phyloP scores from a whole-genome alignment of 2,797 vertebrate genomes.

The Anguilla obscura region DNA sequence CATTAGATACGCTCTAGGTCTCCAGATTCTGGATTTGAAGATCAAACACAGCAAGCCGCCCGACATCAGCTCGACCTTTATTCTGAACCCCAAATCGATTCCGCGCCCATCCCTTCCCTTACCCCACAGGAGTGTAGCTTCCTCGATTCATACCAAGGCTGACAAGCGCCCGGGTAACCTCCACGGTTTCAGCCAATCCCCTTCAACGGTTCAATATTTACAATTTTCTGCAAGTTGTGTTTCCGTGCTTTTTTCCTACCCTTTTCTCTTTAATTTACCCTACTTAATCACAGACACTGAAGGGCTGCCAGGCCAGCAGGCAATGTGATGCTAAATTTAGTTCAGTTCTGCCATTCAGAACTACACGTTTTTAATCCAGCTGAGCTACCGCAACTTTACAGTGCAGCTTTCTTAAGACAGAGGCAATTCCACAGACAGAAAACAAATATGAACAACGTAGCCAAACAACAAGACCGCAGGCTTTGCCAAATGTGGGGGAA shows the following conservation, averaged over 20 bases:
- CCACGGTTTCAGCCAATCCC: not conserved
- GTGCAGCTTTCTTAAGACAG: slow-evolving; percentile 9
- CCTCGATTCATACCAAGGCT: not conserved
- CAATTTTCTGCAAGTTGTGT: not conserved
- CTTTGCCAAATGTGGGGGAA: not conserved
- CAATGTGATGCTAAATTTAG: not conserved
- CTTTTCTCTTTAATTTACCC: not conserved
- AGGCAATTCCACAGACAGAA: slow-evolving; percentile 2
- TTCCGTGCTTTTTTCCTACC: not conserved
- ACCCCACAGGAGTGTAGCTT: not conserved
- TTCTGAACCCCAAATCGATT: slow-evolving; percentile 1
- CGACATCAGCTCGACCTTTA: not conserved
- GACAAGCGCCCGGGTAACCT: too few species aligned
- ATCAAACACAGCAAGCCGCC: not conserved
- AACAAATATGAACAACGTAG: not conserved
- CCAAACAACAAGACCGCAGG: not conserved
- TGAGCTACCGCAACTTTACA: not conserved
- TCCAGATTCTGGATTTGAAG: not conserved
- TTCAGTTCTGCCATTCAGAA: slow-evolving; percentile 4
- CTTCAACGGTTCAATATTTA: slow-evolving; percentile 10
- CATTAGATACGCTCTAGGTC: not conserved
- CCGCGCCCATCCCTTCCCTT: slow-evolving; percentile 1
- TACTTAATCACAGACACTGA: slow-evolving; percentile 4
- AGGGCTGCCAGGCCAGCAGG: not conserved
- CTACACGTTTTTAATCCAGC: not conserved